Conservation (phyloP, 92 coral and sea anemone genomes). For the Actinostola sp. region DNA sequence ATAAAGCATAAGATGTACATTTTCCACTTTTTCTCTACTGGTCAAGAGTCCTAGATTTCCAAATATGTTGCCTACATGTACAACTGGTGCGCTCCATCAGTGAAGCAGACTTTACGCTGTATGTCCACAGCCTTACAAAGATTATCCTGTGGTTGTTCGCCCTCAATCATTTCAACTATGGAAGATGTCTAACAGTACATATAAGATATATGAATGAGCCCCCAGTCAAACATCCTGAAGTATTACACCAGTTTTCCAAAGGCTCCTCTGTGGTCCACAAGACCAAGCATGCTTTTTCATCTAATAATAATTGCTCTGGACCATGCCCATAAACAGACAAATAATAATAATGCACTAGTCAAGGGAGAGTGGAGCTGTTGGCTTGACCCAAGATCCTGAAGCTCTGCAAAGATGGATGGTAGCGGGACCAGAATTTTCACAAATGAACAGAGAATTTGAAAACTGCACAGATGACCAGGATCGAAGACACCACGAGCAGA, state of each 20-base stretch:
- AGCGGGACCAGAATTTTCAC: no score
- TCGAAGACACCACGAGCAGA: conserved; percentile 55
- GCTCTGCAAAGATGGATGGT: no score
- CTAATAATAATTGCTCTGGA: conserved; percentile 69
- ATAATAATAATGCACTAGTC: conserved; percentile 65
- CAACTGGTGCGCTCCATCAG: conserved; percentile 59
- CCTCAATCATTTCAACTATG: conserved; percentile 45
- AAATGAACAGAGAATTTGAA: conserved; percentile 39
- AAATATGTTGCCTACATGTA: conserved; percentile 18
- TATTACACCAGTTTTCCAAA: conserved; percentile 35
- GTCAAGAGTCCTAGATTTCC: conserved; percentile 22
- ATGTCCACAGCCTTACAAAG: conserved; percentile 48
- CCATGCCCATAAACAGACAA: conserved; percentile 71
- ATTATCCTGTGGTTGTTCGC: conserved; percentile 69
- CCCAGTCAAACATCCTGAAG: conserved; percentile 32
- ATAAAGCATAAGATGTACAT: not conserved
- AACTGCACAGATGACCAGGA: conserved; percentile 9
- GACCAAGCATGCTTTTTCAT: conserved; percentile 50
- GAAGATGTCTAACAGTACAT: conserved; percentile 56
- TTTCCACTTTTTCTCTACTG: conserved; percentile 38
- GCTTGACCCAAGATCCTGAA: conserved; percentile 42
- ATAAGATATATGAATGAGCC: conserved; percentile 42
- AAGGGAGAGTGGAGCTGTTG: conserved; percentile 60
- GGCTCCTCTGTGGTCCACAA: conserved; percentile 68
- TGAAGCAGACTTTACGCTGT: conserved; percentile 57